Evolutionary conservation across 2,113 vertebrate species (phyloP).

Genomic region (Stegostoma tigrinum): DNA sequence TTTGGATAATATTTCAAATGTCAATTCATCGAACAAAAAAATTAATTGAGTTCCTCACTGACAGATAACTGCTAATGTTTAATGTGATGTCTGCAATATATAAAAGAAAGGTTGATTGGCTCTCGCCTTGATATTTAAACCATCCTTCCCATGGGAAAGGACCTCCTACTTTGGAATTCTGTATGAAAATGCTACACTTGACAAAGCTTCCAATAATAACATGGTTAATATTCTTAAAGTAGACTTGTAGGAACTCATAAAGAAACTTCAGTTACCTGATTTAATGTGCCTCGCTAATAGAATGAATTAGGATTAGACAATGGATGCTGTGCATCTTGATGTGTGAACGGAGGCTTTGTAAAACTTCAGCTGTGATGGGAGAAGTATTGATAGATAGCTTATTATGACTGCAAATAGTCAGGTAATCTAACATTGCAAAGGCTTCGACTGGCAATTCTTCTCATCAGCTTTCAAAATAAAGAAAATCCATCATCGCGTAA

Average conservation of each 20-base stretch:
- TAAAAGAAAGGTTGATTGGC: not conserved
- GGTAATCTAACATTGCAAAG: not conserved
- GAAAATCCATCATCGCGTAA: not conserved
- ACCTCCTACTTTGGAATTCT: not conserved
- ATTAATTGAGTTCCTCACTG: slow-evolving; percentile 46
- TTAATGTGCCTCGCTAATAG: not conserved
- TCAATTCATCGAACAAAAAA: slow-evolving; percentile 54
- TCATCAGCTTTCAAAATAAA: not conserved
- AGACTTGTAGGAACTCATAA: not conserved
- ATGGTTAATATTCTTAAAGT: not conserved
- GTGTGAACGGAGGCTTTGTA: not conserved
- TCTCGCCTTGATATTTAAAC: not conserved
- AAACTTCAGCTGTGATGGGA: not conserved
- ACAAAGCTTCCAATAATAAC: not conserved
- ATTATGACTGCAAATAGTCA: not conserved
- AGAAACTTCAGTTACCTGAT: not conserved
- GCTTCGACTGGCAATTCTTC: not conserved
- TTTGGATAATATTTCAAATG: slow-evolving; percentile 53
- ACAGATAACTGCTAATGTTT: slow-evolving; percentile 58
- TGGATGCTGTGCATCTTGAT: not conserved
- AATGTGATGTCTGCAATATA: slow-evolving; percentile 32
- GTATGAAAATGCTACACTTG: not conserved
- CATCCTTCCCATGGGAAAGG: not conserved
- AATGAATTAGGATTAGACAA: not conserved
- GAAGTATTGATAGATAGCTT: not conserved